A percentile compares a stretch with the other conserved stretches of the same genome.
Conservation (phyloP, 2,113 vertebrate genomes). For the Austrofundulus limnaeus region DNA sequence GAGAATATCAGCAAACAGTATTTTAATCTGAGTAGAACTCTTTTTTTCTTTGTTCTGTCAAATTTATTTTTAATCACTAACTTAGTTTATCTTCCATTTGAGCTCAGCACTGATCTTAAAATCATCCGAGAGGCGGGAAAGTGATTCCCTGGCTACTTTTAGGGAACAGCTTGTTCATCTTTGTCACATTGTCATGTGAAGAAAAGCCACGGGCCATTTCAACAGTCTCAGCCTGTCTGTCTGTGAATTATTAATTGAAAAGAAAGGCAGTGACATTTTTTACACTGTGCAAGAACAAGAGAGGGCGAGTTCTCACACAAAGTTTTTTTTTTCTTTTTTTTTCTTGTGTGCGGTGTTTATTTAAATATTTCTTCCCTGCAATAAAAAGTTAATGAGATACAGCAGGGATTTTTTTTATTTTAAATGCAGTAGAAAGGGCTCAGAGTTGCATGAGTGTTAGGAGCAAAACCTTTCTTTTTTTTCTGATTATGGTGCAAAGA, state of each 20-base stretch:
- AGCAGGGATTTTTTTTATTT: constrained; percentile 1
- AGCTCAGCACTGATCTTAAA: constrained; percentile 29
- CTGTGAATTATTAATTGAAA: constrained; percentile 72
- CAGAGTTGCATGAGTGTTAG: background rate
- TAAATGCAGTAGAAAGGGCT: constrained; percentile 1
- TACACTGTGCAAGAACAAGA: constrained; percentile 23
- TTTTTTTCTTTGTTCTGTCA: background rate
- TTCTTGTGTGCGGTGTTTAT: constrained; percentile 19
- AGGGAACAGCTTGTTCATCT: constrained; percentile 64
- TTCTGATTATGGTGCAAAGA: background rate
- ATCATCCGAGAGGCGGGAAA: constrained; percentile 27
- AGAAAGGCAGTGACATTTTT: constrained; percentile 55
- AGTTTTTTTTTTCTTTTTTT: constrained; percentile 38
- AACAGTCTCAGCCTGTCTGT: constrained; percentile 52
- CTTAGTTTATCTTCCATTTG: constrained; percentile 17
- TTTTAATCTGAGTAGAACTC: background rate
- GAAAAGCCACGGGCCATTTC: constrained; percentile 60
- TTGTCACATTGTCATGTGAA: constrained; percentile 63
- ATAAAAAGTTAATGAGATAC: constrained; percentile 21
- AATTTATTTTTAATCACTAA: constrained; percentile 27
- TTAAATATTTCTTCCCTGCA: constrained; percentile 32
- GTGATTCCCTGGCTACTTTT: constrained; percentile 58
- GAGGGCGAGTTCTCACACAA: constrained; percentile 39
- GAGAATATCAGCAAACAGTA: background rate
- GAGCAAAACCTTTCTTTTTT: constrained; percentile 3